A percentile compares a stretch with the other conserved stretches of the same genome.
These are phyloP conservation scores for Dipodomys ordii DNA, from an alignment of 2,113 vertebrate genomes.

Conservation along the genomic window DNA sequence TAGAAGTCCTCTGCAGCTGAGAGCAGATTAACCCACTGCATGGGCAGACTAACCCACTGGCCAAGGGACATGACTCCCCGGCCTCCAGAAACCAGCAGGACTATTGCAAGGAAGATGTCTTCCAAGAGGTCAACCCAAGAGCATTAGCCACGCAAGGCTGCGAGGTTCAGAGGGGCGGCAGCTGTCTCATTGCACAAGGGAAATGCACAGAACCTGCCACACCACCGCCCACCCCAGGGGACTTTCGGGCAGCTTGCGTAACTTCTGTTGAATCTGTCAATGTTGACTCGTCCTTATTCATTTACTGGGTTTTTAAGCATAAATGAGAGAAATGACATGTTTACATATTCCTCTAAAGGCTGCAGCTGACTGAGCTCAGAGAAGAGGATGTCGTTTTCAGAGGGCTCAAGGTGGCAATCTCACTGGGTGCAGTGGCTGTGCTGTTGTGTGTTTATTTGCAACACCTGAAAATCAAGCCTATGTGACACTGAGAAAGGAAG, in stretches of 20 bases:
- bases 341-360: neutral
- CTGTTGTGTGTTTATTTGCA: constrained; percentile 27
- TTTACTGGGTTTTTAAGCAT: constrained; percentile 76
- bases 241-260: constrained; percentile 63
- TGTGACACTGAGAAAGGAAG: neutral
- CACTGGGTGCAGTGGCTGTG: neutral
- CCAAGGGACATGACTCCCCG: neutral
- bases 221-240: accelerated
- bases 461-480: constrained; percentile 1
- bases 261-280: constrained; percentile 77
- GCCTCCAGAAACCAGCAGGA: neutral
- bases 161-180: neutral
- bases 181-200: neutral
- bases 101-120: neutral
- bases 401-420: neutral
- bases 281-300: constrained; percentile 83
- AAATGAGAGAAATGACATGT: neutral
- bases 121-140: neutral
- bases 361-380: neutral
- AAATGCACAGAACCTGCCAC: neutral
- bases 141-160: neutral
- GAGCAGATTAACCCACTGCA: neutral
- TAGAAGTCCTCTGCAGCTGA: neutral
- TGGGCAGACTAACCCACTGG: neutral
- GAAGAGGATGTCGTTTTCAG: constrained; percentile 35